phyloP scores from a whole-genome alignment of 1,140 invertebrate genomes.

The Bombus confusus region DNA sequence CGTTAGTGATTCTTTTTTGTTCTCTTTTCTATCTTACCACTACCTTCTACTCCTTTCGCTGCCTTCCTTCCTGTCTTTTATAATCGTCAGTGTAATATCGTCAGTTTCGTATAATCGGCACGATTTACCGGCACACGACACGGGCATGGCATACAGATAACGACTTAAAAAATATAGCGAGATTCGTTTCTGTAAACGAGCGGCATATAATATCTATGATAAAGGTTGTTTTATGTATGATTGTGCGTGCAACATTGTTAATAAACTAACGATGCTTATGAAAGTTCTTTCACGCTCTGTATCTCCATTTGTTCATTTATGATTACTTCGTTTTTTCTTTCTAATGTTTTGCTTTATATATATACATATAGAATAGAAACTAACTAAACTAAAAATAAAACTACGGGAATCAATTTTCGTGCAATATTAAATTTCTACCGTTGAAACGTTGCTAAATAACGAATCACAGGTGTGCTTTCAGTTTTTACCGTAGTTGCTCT shows the following conservation, averaged over 20 bases:
- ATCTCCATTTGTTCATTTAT: not conserved
- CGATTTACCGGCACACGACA: constrained; percentile 53
- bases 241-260: constrained; percentile 81
- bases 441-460: not conserved
- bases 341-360: not conserved
- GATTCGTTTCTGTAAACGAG: constrained; percentile 70
- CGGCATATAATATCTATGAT: constrained; percentile 75
- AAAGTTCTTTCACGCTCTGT: constrained; percentile 45
- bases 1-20: constrained; percentile 27
- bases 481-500: not conserved
- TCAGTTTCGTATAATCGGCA: constrained; percentile 33
- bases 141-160: constrained; percentile 80
- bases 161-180: constrained; percentile 75
- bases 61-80: not conserved
- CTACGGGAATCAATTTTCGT: not conserved
- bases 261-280: constrained; percentile 81
- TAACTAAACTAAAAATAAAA: not conserved
- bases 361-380: not conserved
- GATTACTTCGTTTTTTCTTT: not conserved
- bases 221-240: constrained; percentile 81
- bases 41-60: not conserved
- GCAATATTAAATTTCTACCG: not conserved
- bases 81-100: constrained; percentile 46
- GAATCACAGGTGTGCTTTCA: not conserved
- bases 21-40: constrained; percentile 44